Evolutionary conservation across 2,113 vertebrate genomes (phyloP).

Genomic region (Pygathrix nemaeus): DNA sequence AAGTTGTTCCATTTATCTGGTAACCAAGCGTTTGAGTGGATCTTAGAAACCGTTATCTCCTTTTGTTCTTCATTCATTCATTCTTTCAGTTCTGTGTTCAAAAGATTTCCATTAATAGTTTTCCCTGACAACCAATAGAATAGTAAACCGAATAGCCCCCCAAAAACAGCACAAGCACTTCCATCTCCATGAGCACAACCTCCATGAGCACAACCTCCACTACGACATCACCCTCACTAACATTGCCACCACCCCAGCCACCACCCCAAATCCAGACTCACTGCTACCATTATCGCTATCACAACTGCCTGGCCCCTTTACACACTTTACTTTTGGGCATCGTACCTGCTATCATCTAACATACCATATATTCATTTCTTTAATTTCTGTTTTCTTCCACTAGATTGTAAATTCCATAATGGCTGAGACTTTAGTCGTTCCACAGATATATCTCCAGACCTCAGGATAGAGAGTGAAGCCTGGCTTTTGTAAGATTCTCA

Average conservation of each 20-base stretch:
- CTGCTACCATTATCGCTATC: no score
- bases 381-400: neutral
- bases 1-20: neutral
- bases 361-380: neutral
- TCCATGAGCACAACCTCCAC: no score
- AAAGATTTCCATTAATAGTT: neutral
- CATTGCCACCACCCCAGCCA: fast-evolving
- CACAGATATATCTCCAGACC: neutral
- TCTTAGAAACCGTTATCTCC: fast-evolving
- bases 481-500: neutral
- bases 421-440: neutral
- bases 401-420: neutral
- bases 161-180: neutral
- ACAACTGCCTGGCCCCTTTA: fast-evolving
- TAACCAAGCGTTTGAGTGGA: neutral
- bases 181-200: no score
- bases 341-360: neutral
- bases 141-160: neutral
- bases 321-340: neutral
- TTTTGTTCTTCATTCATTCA: neutral
- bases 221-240: neutral
- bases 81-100: neutral
- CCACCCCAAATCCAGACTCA: neutral
- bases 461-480: neutral
- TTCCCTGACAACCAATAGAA: neutral